Base-by-base conservation (phyloP, 37 sponge, comb jelly and placozoan species). In the Aplysina aerophoba region DNA sequence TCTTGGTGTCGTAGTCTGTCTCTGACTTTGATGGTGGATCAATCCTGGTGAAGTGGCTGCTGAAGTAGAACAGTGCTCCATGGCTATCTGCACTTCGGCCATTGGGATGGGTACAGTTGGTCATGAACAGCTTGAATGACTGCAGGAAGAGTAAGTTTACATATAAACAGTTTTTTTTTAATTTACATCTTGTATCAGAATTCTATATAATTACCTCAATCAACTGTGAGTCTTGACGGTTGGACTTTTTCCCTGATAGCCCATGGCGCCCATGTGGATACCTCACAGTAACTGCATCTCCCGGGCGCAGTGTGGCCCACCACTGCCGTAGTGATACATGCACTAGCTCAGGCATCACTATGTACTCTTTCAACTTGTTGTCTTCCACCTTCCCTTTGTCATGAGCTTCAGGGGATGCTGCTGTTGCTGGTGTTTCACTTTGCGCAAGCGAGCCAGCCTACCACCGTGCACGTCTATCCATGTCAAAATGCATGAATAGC, bases 51-150 rank as follows among this genome's bases (percentile, higher is more conserved):
- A 82, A 83, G 34, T 86, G 80, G 8, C 54, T 75, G 30, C 27
- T 17, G 64, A 85, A 89, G 74, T 40, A 85, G 25, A 30, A 89
- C 34, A 72, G 64, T 0, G 82, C 64, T 56, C 65, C 31, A 37
- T 38, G 84, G 40, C 82, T 85, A 25, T 68, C 86, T 16, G 79
- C 75, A 21, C 66, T 40, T 53, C 90, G 73, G 6, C 90, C 86
- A 73, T 90, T 90, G 22, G 86, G 90, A 16, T 74, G 79, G 0
- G 66, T 71, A 5, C 20, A 36, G 73, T 71, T 71, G 4, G 2
- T 71, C 37, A 71, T 37, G 16, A 71, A 71, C 73, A 71, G 31
- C 14, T 24, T 67, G 69, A 67, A 67, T 21, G 15, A 21, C 69
- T 67, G n/a, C 13, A 28, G 69, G 27, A n/a, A n/a, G n/a, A n/a